Base-by-base conservation (phyloP, 2,113 vertebrate species). In the Hippocampus zosterae region DNA sequence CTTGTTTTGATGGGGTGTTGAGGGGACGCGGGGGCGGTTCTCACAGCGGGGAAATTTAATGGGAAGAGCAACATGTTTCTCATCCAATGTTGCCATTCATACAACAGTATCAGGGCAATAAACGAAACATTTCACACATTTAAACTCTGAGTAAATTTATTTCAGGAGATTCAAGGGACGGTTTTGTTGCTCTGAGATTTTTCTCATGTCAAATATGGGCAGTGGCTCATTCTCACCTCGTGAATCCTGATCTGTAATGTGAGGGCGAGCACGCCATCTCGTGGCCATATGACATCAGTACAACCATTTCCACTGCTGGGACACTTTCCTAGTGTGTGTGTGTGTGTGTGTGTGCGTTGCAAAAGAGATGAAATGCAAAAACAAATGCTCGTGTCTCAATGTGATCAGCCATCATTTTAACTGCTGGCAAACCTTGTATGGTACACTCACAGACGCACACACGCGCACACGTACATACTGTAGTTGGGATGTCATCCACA, bases 221-320 rank as follows among this genome's bases (percentile, higher is more conserved):
- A 8, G 55, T 65, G 52, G 52, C n/a, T n/a, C 21, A 55, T 10
- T 27, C 5, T 1, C 5, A 15, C 23, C 9, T 41, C 42, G 59
- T 23, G 55, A 40, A 40, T n/a, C 10, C n/a, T 21, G 37, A 23
- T 27, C 33, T 44, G 18, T 10, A 27, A 27, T 46, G 13, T 25
- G 15, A 18, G 23, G 52, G 63, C 33, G 9, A 60, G 44, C 16
- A 46, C 0, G 64, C 76, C 88, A 69, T 48, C 84, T 88, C 66
- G 56, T 80, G 88, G 87, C 53, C 5, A 3, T 52, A 8, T 6
- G 10, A 0, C 44, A 46, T 25, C 53, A 77, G 61, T 76, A 55
- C 79, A 73, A 5, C 12, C 29, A 13, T 19, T 55, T 23, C 3
- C 18, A 48, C 41, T 48, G 4, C 1, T 2, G 1, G 11, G 2